These are phyloP conservation scores for Gymnoscelis rufifasciata DNA, from an alignment of 2,888 invertebrate species.

Conservation along the genomic window DNA sequence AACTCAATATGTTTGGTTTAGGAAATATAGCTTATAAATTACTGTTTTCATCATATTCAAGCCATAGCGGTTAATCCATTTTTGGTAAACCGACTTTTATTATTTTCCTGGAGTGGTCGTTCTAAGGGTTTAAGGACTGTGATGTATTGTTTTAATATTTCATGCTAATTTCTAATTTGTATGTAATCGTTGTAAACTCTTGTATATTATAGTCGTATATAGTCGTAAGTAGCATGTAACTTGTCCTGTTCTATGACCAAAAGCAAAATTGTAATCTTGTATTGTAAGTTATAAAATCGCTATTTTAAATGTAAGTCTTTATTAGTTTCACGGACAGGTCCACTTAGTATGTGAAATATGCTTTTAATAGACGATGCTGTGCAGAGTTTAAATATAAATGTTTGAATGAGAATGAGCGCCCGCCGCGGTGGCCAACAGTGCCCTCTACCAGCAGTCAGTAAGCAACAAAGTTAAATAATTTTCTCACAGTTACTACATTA, in stretches of 20 bases:
- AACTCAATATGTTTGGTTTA: constrained; percentile 19
- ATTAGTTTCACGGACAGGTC: not conserved
- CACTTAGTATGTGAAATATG: not conserved
- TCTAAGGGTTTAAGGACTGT: constrained; percentile 72
- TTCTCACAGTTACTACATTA: too few relatives aligned
- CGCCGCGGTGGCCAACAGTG: too few relatives aligned
- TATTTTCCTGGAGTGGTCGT: constrained; percentile 53
- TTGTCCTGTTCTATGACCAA: constrained; percentile 66
- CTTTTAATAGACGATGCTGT: too few relatives aligned
- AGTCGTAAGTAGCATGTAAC: constrained; percentile 55
- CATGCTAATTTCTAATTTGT: constrained; percentile 72
- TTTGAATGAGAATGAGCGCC: too few relatives aligned
- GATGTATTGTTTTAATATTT: constrained; percentile 72
- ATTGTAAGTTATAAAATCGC: constrained; percentile 7
- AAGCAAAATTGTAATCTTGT: constrained; percentile 44
- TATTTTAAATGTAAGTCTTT: not conserved
- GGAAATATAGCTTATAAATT: not conserved
- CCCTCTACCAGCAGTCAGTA: too few relatives aligned
- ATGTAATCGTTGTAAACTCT: constrained; percentile 56
- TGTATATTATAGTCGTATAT: constrained; percentile 62
- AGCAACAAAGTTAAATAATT: too few relatives aligned
- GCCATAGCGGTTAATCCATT: constrained; percentile 1
- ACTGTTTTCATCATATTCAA: constrained; percentile 10
- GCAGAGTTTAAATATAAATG: too few relatives aligned
- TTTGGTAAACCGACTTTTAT: constrained; percentile 21